Percentiles rank a stretch among this genome's conserved stretches.
These are phyloP conservation scores for Xenentodon cancila DNA, from an alignment of 2,797 vertebrate species.

Conservation along the genomic window DNA sequence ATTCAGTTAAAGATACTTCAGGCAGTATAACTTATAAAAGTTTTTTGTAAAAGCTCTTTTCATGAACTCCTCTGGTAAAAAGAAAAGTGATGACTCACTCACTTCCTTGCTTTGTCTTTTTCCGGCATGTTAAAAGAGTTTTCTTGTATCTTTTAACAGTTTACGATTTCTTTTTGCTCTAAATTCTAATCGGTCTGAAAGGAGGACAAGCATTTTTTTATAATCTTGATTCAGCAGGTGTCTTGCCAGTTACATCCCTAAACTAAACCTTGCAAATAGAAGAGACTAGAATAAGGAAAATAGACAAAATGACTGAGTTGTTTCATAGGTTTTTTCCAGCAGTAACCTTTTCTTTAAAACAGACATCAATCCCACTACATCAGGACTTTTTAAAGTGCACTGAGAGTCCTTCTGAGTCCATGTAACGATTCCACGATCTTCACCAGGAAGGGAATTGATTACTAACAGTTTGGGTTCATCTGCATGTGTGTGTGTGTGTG, in stretches of 20 bases:
- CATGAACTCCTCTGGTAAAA: background rate
- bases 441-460: conserved; percentile 2
- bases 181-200: conserved; percentile 16
- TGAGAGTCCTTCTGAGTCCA: background rate
- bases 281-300: background rate
- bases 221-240: conserved; percentile 8
- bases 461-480: conserved; percentile 1
- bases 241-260: conserved; percentile 6
- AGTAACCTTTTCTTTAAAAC: conserved; percentile 39
- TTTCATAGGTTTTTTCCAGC: conserved; percentile 18
- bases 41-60: background rate
- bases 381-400: background rate
- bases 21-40: background rate
- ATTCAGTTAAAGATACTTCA: background rate
- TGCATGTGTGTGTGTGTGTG: background rate
- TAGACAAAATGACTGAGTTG: background rate
- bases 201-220: conserved; percentile 34
- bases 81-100: conserved; percentile 6
- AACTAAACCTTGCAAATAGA: background rate
- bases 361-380: background rate
- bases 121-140: background rate
- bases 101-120: background rate
- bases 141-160: conserved; percentile 4
- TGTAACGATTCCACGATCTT: conserved; percentile 10
- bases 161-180: conserved; percentile 16